Evolutionary conservation across 2,113 vertebrate species (phyloP), one percentile per base, ranked within the genome.

Genomic region (Triplophysa dalaica): DNA sequence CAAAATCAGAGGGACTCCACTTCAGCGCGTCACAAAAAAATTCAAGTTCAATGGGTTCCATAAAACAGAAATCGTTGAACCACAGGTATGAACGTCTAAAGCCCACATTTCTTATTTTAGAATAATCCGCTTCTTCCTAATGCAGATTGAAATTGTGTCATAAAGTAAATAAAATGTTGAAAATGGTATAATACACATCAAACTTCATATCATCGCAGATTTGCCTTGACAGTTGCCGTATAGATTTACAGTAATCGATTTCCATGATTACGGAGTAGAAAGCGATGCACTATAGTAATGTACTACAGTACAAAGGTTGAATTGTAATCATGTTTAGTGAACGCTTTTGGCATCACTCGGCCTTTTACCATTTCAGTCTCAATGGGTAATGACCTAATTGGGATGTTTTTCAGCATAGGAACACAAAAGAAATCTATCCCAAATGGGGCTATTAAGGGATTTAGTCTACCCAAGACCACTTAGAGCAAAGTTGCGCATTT

Each of bases 301-400:
- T 50, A 60, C 77, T 75, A 26, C 16, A 45, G 60, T 61, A 65
- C 48, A 58, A 81, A 52, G 63, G 43, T 11, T 19, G 22, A 81
- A 54, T 24, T 82, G 70, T 22, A 76, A 45, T 38, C 7, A 70
- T 45, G 68, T 54, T 52, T 56, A 72, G 76, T 79, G 76, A 84
- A 54, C 45, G 70, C 38, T 60, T 52, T 60, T 75, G 61, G 52
- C 79, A 76, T 12, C 10, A 1, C 58, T 29, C 19, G 3, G 10
- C 56, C 65, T 58, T 43, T 58, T 54, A 65, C 68, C 76, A 70
- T 68, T 61, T 70, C 17, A 8, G 29, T 65, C 38, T 66, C 62
- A 54, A 79, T 70, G 58, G 66, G 58, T 70, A 67, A 70, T 75
- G 61, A 22, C 60, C 77, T 79, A 79, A 75, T 66, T 66, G 26